Conservation (phyloP, 2,797 vertebrate species). For the Gouania willdenowi region DNA sequence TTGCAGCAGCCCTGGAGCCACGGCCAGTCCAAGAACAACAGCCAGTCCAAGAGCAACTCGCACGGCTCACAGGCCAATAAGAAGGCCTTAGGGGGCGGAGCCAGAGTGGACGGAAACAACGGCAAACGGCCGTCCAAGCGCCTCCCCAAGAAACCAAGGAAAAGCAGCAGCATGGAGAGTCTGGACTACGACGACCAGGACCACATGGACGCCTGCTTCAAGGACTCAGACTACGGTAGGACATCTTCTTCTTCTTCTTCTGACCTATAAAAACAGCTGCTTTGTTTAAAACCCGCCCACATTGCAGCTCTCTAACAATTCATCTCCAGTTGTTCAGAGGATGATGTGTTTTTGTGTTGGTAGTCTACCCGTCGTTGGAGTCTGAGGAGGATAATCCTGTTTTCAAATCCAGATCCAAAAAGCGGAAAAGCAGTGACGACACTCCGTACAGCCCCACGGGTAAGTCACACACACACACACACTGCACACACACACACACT, state of each 20-base stretch:
- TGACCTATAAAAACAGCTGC: no score
- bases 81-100: conserved; percentile 66
- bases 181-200: conserved; percentile 94
- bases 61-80: conserved; percentile 75
- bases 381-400: conserved; percentile 98
- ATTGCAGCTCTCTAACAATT: no score
- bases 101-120: conserved; percentile 42
- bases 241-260: no score
- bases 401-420: conserved; percentile 98
- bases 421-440: conserved; percentile 95
- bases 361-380: conserved; percentile 95
- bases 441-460: conserved; percentile 97
- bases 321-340: no score
- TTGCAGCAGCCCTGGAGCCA: conserved; percentile 87
- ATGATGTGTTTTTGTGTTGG: no score
- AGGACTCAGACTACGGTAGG: conserved; percentile 95
- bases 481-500: no score
- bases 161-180: conserved; percentile 85
- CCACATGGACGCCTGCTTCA: conserved; percentile 96
- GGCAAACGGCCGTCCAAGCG: conserved; percentile 82
- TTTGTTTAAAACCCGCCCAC: no score
- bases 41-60: conserved; percentile 83
- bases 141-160: conserved; percentile 86
- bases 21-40: conserved; percentile 86
- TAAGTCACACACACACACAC: conserved; percentile 36